Evolutionary conservation across 2,888 invertebrate species (phyloP).

Genomic region (Drosophila prolongata): DNA sequence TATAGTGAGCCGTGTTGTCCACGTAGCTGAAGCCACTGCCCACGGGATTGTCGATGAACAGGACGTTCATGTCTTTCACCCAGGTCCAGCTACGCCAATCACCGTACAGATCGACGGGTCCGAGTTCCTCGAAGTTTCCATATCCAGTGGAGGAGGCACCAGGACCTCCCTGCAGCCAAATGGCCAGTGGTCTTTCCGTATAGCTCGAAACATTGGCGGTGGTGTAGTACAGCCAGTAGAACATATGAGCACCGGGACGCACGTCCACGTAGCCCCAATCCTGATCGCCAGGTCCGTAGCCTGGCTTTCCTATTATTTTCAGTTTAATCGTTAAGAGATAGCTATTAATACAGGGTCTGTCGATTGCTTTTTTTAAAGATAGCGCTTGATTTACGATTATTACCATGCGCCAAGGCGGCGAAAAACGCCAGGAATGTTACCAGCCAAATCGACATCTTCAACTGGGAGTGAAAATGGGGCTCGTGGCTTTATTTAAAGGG

Average conservation of each 20-base stretch:
- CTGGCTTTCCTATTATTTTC: conserved; percentile 80
- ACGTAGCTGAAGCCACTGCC: conserved; percentile 95
- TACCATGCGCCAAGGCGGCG: conserved; percentile 40
- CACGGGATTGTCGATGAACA: conserved; percentile 96
- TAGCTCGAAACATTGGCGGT: conserved; percentile 87
- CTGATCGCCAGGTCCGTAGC: conserved; percentile 88
- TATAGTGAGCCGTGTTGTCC: conserved; percentile 85
- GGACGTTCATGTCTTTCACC: conserved; percentile 91
- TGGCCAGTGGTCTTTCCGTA: conserved; percentile 89
- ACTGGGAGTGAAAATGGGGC: conserved; percentile 12
- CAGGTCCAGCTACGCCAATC: conserved; percentile 89
- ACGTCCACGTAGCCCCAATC: conserved; percentile 91
- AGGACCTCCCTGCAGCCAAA: conserved; percentile 96
- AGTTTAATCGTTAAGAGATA: neutral
- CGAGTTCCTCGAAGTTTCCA: conserved; percentile 94
- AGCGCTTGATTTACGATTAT: conserved; percentile 15
- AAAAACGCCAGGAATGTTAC: conserved; percentile 44
- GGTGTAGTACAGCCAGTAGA: conserved; percentile 94
- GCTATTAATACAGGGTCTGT: no score
- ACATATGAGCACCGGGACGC: conserved; percentile 91
- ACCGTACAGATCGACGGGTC: conserved; percentile 89
- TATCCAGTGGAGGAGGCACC: conserved; percentile 91
- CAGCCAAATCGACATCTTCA: conserved; percentile 27
- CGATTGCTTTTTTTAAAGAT: neutral
- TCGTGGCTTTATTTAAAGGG: conserved; percentile 43